Percentiles rank a stretch among this genome's conserved stretches.
Evolutionary conservation across 2,797 vertebrate genomes (phyloP).

Genomic region (Acanthiza pusilla): DNA sequence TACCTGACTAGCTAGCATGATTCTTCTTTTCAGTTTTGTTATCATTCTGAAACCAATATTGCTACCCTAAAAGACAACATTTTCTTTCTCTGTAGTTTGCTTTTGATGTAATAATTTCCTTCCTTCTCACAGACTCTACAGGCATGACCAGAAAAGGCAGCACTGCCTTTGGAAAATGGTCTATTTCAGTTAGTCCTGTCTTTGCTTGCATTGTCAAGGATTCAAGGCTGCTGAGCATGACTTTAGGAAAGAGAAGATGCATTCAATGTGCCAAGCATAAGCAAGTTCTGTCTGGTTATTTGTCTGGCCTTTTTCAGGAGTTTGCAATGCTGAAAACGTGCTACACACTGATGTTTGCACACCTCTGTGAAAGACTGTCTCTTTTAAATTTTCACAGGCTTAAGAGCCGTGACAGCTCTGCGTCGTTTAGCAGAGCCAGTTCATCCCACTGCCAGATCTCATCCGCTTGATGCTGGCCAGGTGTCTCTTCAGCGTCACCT

Average conservation of each 20-base stretch:
- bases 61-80: neutral
- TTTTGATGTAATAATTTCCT: neutral
- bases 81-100: neutral
- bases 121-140: neutral
- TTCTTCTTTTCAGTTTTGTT: neutral
- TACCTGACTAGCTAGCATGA: constrained; percentile 24
- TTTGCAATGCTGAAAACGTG: neutral
- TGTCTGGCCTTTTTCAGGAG: neutral
- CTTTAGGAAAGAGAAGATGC: neutral
- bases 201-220: neutral
- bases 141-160: neutral
- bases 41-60: neutral
- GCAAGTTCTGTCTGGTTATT: neutral
- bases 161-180: neutral
- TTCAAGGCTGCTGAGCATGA: neutral
- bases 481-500: constrained; percentile 51
- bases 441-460: neutral
- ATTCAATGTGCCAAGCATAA: neutral
- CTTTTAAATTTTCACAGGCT: neutral
- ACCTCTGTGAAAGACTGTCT: neutral
- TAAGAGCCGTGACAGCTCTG: neutral
- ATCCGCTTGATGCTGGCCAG: constrained; percentile 24
- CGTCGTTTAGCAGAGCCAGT: neutral
- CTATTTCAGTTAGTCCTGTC: neutral
- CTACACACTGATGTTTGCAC: neutral